Evolutionary conservation across 2,113 vertebrate genomes (phyloP).

Genomic region (Nerophis ophidion): DNA sequence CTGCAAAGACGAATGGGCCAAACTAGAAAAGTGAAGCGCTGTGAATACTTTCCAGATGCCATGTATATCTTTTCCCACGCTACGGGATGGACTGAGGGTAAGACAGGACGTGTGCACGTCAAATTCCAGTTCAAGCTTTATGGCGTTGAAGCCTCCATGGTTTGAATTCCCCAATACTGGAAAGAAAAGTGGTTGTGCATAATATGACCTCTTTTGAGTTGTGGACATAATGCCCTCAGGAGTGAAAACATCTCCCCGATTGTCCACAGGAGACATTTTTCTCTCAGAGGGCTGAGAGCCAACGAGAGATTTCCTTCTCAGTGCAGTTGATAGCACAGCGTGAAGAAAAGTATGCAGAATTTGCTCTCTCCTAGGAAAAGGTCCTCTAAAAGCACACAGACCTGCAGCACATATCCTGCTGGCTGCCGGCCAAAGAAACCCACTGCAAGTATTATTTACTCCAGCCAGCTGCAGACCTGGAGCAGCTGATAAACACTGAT

Average conservation of each 20-base stretch:
- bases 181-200: too few relatives aligned
- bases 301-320: slow-evolving; percentile 1
- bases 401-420: slow-evolving; percentile 39
- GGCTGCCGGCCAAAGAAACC: slow-evolving; percentile 65
- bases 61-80: too few relatives aligned
- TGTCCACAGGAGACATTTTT: slow-evolving; percentile 4
- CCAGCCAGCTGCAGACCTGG: slow-evolving; percentile 72
- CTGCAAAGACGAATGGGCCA: too few relatives aligned
- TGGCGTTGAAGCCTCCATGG: too few relatives aligned
- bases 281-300: neutral
- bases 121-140: too few relatives aligned
- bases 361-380: neutral
- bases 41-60: too few relatives aligned
- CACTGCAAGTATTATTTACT: slow-evolving; percentile 70
- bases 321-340: neutral
- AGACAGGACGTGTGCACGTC: too few relatives aligned
- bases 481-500: slow-evolving; percentile 79
- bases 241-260: neutral
- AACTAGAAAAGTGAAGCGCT: too few relatives aligned
- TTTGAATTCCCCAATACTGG: too few relatives aligned
- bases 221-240: too few relatives aligned
- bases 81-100: too few relatives aligned
- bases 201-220: too few relatives aligned
- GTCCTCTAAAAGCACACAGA: slow-evolving; percentile 56
- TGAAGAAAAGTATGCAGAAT: slow-evolving; percentile 1